Conservation (phyloP, 53 echinoderm and acorn worm species). For the Astropecten irregularis region DNA sequence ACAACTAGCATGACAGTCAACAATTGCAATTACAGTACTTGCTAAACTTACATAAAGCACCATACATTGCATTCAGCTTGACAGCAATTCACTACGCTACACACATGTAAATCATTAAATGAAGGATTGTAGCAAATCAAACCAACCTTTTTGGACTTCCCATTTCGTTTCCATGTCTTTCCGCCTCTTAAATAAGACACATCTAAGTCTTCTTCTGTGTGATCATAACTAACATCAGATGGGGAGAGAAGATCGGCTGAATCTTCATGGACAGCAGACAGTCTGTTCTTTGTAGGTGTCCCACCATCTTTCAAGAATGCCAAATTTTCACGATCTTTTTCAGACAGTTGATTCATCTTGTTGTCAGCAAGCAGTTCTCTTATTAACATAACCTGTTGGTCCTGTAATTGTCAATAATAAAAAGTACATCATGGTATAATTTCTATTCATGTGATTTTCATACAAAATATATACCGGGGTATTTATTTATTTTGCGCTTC, state of each 20-base stretch:
- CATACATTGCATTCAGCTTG: too few species aligned
- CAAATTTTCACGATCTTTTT: conserved; percentile 87
- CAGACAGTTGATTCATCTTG: conserved; percentile 79
- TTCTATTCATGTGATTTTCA: too few species aligned
- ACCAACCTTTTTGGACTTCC: conserved; percentile 76
- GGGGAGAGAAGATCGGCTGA: conserved; percentile 90
- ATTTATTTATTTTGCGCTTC: background rate
- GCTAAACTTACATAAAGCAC: too few species aligned
- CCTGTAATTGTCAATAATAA: conserved; percentile 45
- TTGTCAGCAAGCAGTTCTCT: conserved; percentile 89
- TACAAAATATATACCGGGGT: background rate
- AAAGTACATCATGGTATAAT: background rate
- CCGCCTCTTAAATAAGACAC: conserved; percentile 89
- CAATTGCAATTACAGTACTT: too few species aligned
- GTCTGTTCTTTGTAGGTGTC: conserved; percentile 62
- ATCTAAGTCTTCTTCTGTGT: conserved; percentile 97
- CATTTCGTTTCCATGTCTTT: conserved; percentile 76
- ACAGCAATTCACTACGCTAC: too few species aligned
- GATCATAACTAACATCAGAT: conserved; percentile 92
- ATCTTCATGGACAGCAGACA: conserved; percentile 88
- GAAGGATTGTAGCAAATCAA: too few species aligned
- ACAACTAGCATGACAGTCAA: too few species aligned
- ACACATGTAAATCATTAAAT: too few species aligned
- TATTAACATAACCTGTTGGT: conserved; percentile 88
- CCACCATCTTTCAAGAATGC: conserved; percentile 67